Percentiles rank a stretch among this genome's conserved stretches.
Evolutionary conservation across 2,888 invertebrate species (phyloP).

Genomic region (Mystacides longicornis): DNA sequence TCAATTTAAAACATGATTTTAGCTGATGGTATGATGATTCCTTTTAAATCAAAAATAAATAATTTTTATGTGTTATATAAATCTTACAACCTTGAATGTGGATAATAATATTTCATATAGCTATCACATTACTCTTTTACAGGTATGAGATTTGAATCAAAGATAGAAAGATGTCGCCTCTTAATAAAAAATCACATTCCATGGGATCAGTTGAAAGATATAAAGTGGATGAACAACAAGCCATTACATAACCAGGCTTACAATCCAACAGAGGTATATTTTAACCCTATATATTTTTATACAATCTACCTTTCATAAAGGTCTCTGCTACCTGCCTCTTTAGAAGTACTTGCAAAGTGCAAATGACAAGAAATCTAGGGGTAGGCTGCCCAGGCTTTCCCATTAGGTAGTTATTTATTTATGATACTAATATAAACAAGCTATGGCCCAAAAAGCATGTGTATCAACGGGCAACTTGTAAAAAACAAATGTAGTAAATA

Average conservation of each 20-base stretch:
- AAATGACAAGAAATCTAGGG: too few species aligned
- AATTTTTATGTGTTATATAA: not conserved
- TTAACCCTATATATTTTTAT: slow-evolving; percentile 1
- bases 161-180: slow-evolving; percentile 19
- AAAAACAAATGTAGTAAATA: too few species aligned
- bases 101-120: not conserved
- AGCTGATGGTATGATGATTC: not conserved
- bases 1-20: not conserved
- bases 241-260: slow-evolving; percentile 73
- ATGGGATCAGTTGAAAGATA: slow-evolving; percentile 30
- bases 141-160: slow-evolving; percentile 22
- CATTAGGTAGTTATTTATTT: too few species aligned
- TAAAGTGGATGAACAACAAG: slow-evolving; percentile 75
- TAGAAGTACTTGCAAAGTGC: too few species aligned
- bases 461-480: too few species aligned
- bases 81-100: not conserved
- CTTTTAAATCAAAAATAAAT: too few species aligned
- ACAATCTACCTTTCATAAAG: slow-evolving; percentile 4
- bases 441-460: too few species aligned
- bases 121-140: slow-evolving; percentile 1
- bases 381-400: too few species aligned
- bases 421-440: too few species aligned
- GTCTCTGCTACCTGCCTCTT: too few species aligned
- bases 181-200: slow-evolving; percentile 13
- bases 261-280: slow-evolving; percentile 62